These are phyloP conservation scores for Laothoe populi DNA, from an alignment of 2,888 invertebrate genomes.

Conservation along the genomic window DNA sequence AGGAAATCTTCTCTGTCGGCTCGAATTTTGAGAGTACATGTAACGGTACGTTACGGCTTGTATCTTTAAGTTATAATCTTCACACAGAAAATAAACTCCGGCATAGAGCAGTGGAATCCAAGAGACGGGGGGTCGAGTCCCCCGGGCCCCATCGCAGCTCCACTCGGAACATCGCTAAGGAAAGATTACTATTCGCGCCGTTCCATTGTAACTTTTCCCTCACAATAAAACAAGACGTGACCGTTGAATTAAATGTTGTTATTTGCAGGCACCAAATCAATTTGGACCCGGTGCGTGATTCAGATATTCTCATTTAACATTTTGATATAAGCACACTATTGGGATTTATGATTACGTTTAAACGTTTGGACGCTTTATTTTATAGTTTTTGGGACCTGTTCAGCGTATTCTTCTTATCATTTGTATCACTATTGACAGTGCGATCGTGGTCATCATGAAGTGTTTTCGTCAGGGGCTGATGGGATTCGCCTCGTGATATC, in stretches of 20 bases:
- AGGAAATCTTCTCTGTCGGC: no score
- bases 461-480: no score
- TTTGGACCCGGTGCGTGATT: constrained; percentile 66
- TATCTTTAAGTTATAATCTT: constrained; percentile 1
- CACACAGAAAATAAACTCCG: background rate
- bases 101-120: background rate
- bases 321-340: constrained; percentile 10
- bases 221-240: constrained; percentile 78
- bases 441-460: no score
- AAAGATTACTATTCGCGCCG: constrained; percentile 61
- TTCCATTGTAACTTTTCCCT: constrained; percentile 73
- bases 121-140: constrained; percentile 4
- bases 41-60: no score
- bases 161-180: constrained; percentile 62
- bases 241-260: constrained; percentile 67
- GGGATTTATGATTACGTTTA: constrained; percentile 23
- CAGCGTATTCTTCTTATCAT: background rate
- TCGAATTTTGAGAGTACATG: no score
- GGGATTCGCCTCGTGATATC: no score
- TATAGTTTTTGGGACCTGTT: background rate
- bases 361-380: background rate
- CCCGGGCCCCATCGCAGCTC: constrained; percentile 1
- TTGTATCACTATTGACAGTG: no score
- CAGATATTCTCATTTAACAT: constrained; percentile 48
- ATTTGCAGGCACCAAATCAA: constrained; percentile 72